These are phyloP conservation scores for Notarius lentiginosus DNA, from an alignment of 2,113 vertebrate species.

Conservation along the genomic window DNA sequence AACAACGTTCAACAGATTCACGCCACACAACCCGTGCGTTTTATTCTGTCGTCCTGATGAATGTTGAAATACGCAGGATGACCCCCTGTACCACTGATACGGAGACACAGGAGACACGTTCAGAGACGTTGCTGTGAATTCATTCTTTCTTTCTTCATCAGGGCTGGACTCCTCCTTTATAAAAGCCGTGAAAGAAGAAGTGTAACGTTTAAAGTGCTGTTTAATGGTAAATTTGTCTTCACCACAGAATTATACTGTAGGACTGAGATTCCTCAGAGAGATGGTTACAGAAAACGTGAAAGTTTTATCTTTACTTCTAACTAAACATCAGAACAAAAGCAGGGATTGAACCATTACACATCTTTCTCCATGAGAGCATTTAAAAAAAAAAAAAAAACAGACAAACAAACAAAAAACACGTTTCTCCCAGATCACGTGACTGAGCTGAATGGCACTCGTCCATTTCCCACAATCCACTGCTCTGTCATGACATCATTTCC, in stretches of 20 bases:
- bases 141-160: background rate
- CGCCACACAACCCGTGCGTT: background rate
- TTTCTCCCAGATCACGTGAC: background rate
- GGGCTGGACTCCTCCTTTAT: background rate
- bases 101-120: background rate
- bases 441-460: background rate
- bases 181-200: background rate
- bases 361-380: background rate
- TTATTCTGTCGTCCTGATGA: background rate
- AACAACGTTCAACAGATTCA: background rate
- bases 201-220: background rate
- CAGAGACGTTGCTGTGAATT: background rate
- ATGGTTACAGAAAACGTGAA: background rate
- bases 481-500: slow-evolving; percentile 74
- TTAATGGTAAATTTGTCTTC: background rate
- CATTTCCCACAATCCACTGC: slow-evolving; percentile 42
- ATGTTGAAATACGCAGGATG: background rate
- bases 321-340: slow-evolving; percentile 12
- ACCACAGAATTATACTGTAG: background rate
- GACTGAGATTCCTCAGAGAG: background rate
- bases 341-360: background rate
- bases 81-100: background rate
- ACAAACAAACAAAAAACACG: background rate
- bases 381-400: background rate
- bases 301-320: slow-evolving; percentile 3